These are phyloP conservation scores for Caenorhabditis uteleia DNA, from an alignment of 2,888 invertebrate genomes.

Conservation along the genomic window DNA sequence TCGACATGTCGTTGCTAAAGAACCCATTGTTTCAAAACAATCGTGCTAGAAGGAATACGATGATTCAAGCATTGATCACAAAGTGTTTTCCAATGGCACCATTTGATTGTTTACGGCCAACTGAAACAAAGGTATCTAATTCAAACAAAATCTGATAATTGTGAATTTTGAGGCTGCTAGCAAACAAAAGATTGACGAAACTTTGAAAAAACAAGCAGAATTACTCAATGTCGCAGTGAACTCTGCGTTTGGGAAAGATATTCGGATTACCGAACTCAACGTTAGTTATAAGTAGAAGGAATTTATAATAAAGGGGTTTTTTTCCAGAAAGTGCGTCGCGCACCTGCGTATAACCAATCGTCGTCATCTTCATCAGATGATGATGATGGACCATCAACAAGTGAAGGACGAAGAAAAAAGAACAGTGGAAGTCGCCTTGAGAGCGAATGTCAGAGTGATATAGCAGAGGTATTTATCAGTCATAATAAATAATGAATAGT, in stretches of 20 bases:
- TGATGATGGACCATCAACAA: too few species aligned
- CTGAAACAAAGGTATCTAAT: too few species aligned
- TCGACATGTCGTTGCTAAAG: slow-evolving; percentile 1
- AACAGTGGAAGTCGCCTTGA: not conserved
- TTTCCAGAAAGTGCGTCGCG: slow-evolving; percentile 23
- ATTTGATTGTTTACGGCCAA: too few species aligned
- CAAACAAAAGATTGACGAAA: not conserved
- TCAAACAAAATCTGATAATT: not conserved
- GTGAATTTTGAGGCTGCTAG: not conserved
- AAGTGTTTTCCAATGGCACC: slow-evolving; percentile 25
- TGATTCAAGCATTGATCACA: slow-evolving; percentile 4
- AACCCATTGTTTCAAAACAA: slow-evolving; percentile 7
- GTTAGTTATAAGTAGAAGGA: not conserved
- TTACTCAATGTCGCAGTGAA: too few species aligned
- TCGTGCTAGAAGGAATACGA: slow-evolving; percentile 9
- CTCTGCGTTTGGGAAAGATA: not conserved
- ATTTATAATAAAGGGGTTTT: not conserved
- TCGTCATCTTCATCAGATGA: slow-evolving; percentile 9
- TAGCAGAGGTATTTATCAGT: too few species aligned
- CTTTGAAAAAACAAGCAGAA: too few species aligned
- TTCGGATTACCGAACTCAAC: not conserved
- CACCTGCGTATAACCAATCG: slow-evolving; percentile 11
- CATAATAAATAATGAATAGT: too few species aligned
- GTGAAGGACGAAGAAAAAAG: not conserved
- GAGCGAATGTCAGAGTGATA: too few species aligned